These are phyloP conservation scores for Premnoplex brunnescens DNA, from an alignment of 2,797 vertebrate species.

Conservation along the genomic window DNA sequence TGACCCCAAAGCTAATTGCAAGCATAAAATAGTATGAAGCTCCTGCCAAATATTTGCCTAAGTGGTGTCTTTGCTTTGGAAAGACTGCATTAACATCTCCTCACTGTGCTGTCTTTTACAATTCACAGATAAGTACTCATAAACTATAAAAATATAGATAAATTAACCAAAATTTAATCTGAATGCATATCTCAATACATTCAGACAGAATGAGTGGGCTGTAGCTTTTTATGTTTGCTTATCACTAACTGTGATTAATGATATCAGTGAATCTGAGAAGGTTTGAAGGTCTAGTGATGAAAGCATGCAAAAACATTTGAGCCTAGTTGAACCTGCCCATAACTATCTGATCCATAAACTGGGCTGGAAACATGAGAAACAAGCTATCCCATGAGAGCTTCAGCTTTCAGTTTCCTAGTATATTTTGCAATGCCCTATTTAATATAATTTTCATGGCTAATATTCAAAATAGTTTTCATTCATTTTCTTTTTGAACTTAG, in stretches of 20 bases:
- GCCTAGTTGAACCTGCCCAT: background rate
- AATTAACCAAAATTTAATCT: background rate
- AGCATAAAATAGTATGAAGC: background rate
- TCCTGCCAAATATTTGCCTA: conserved; percentile 8
- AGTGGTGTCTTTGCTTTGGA: background rate
- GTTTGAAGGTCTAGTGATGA: background rate
- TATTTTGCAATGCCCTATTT: background rate
- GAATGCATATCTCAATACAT: background rate
- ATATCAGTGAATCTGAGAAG: background rate
- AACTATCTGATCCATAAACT: background rate
- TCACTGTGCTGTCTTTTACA: background rate
- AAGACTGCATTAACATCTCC: background rate
- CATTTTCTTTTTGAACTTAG: background rate
- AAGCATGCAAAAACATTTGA: background rate
- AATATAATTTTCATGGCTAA: background rate
- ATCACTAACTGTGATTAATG: background rate
- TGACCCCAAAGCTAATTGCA: background rate
- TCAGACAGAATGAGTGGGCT: background rate
- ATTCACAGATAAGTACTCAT: background rate
- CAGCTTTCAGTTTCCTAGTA: background rate
- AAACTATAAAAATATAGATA: background rate
- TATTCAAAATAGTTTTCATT: background rate
- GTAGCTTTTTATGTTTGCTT: background rate
- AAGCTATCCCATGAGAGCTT: background rate
- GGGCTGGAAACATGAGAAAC: background rate